These are phyloP conservation scores for Mythimna impura DNA, from an alignment of 2,888 invertebrate genomes.

Conservation along the genomic window DNA sequence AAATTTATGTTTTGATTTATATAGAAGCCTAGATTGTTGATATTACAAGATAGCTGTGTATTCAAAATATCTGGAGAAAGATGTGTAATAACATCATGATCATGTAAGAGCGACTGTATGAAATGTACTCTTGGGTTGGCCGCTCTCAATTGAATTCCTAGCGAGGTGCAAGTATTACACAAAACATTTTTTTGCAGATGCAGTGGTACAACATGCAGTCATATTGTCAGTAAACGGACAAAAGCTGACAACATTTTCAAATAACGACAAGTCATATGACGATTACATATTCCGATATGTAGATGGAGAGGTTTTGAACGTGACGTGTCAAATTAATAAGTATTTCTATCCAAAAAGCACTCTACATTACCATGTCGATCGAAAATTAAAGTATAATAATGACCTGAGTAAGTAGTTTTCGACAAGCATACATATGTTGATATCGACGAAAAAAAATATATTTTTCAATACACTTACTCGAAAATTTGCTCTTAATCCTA, in stretches of 20 bases:
- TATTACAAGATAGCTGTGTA: too few species aligned
- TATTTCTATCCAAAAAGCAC: background rate
- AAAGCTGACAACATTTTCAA: background rate
- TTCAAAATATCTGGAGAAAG: too few species aligned
- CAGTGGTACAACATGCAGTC: background rate
- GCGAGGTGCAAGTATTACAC: background rate
- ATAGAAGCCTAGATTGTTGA: too few species aligned
- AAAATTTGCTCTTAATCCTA: too few species aligned
- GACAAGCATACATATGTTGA: too few species aligned
- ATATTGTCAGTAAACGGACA: conserved; percentile 18
- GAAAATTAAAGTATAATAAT: rapidly evolving
- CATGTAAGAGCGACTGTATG: too few species aligned
- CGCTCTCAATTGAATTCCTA: background rate
- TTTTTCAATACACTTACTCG: too few species aligned
- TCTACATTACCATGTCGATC: background rate
- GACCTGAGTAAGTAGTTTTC: background rate
- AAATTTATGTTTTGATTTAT: too few species aligned
- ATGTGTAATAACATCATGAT: too few species aligned
- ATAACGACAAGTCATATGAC: background rate
- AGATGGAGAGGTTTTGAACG: background rate
- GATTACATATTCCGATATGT: conserved; percentile 13
- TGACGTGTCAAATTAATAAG: conserved; percentile 22
- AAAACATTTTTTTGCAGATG: conserved; percentile 11
- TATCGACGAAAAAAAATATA: too few species aligned
- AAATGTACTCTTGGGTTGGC: too few species aligned